Base-by-base conservation (phyloP, 2,888 invertebrate genomes). In the Caenorhabditis japonica region DNA sequence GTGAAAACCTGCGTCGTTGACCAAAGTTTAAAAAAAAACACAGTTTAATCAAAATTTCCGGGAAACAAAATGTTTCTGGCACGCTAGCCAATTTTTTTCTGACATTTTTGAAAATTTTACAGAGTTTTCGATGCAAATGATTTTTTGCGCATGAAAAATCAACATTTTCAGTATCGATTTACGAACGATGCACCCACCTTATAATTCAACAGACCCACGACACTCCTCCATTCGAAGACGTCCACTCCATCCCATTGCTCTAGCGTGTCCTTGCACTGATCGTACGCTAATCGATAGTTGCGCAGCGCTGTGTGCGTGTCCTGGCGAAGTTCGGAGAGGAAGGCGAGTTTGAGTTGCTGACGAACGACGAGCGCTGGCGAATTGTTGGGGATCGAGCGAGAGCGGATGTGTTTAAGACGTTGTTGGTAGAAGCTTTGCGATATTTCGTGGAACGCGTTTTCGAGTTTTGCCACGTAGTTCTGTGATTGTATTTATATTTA, bases 291-390 rank as follows among this genome's bases (percentile, higher is more conserved):
- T 73, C 90, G 90, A 84, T 91, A 91, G 79, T 90, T 90, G 76
- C 91, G 94, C 83, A 94, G 92, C 13, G 95, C 94, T 0, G 93
- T 92, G 86, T 92, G 92, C 80, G 92, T 91, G 88, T 97, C 97
- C 88, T 95, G 94, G 84, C 93, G 93, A 75, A 99, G 89, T 89
- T 99, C 99, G 86, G 94, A 93, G 56, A 95, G 92, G 89, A 95
- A 97, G 0, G 93, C 99, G 88, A 97, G 92, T 90, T 99, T 99
- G 88, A 96, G 97, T 87, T 96, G 94, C 90, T 97, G 97, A 33
- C 99, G 90, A 25, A 97, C 94, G 90, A 93, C 94, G 56, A 99
- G 91, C 84, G 93, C 93, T 85, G 89, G 84, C 23, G 83, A 76
- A 56, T 84, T 85, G 49, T 86, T 83, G 5, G 85, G 86, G 58